Base-by-base conservation (phyloP, 1,140 invertebrate genomes). In the Aphaenogaster rudis region DNA sequence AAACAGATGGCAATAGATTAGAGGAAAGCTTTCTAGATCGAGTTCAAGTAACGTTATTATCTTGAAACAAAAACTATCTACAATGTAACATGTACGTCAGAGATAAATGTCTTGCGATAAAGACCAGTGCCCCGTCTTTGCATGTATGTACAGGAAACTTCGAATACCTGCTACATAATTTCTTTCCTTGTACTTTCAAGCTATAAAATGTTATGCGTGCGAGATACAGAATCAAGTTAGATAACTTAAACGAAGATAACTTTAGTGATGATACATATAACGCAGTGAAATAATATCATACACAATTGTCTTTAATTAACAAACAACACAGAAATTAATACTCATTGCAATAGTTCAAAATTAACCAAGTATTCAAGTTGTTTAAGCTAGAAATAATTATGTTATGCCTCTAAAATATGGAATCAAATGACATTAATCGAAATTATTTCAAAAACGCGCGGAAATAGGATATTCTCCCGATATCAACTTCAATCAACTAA, bases 221-320 rank as follows among this genome's bases (percentile, higher is more conserved):
- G 52, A 36, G 21, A 79, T 64, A 74, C 2, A 57, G 6, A 78
- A 28, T 33, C 59, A 39, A 64, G n/a, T 64, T 50, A 42, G n/a
- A 42, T 77, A 79, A 66, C 11, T 79, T 66, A 66, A 78, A 63
- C 42, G 21, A 8, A 61, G 36, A 77, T 72, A 17, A n/a, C 21
- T 33, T 13, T 7, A 42, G 7, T 15, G n/a, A 57, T 76, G 17
- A 28, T n/a, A 59, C 48, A 36, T n/a, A 13, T 42, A 59, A 59
- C 13, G 33, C 28, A 74, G 8, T 7, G 3, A 42, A 42, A 8
- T 59, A 76, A 76, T 42, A 15, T 21, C 33, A 9, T 17, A 8
- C 48, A 11, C 7, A 21, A 76, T 42, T 57, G 15, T 45, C 21
- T 8, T 21, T 39, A 7, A 61, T 61, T 61, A 42, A 77, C 11